Evolutionary conservation across 2,113 vertebrate genomes (phyloP), one percentile per base, ranked within the genome.

Genomic region (Phainopepla nitens): DNA sequence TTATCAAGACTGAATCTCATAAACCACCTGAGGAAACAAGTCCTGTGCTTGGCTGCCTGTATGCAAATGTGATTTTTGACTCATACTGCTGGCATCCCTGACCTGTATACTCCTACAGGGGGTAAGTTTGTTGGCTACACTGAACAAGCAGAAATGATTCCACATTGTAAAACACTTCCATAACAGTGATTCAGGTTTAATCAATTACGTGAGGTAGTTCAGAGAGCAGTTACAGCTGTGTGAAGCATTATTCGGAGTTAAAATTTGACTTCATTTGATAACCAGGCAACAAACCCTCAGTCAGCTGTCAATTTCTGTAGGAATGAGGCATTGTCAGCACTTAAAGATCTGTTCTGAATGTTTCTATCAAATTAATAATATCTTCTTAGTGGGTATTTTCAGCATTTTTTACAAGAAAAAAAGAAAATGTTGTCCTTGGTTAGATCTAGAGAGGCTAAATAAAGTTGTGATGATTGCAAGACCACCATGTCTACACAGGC

Each of bases 251-350:
- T 24, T 92, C 72, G 44, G 88, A 29, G 75, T 50, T 77, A 77
- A 85, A 54, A 66, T 95, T 62, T 78, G 56, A 89, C 68, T 82
- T 83, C 7, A 21, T 70, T 47, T 62, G 82, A 90, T 93, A 94
- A 89, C 39, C 68, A 87, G 80, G 87, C 91, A 90, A 92, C 90
- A 89, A 94, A 93, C 31, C 70, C 58, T 29, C 58, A 90, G 54
- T 77, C 68, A 86, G 58, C 79, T 84, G 86, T 89, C 91, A 90
- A 41, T 87, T 86, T 66, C 64, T 66, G 35, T 42, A 81, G 82
- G 70, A 81, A 73, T 75, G 72, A 87, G 60, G 22, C 68, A 68
- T 51, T 27, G 2, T 6, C 56, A 92, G 82, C 65, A 28, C 61
- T 86, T 85, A 61, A 93, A 92, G 58, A 77, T 90, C 18, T 82